Conservation (phyloP, 2,888 invertebrate genomes). For the Taenaris catops region DNA sequence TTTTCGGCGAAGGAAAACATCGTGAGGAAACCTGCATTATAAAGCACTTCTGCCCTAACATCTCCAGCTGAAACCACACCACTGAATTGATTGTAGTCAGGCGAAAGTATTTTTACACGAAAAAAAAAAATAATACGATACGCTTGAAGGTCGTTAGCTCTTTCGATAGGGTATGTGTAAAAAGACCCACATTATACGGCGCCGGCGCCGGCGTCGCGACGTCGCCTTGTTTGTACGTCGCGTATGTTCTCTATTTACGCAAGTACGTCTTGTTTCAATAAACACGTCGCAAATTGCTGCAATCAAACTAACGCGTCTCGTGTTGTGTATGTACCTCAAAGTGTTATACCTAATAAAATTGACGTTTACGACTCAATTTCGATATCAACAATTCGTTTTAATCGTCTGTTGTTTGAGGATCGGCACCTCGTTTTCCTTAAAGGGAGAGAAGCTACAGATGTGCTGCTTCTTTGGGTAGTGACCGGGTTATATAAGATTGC, state of each 20-base stretch:
- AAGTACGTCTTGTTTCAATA: conserved; percentile 56
- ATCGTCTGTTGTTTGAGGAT: too few relatives aligned
- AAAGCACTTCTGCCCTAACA: too few relatives aligned
- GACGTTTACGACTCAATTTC: conserved; percentile 3
- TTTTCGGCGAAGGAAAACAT: too few relatives aligned
- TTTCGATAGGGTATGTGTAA: conserved; percentile 20
- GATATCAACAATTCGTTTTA: too few relatives aligned
- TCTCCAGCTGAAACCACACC: too few relatives aligned
- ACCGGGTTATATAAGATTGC: too few relatives aligned
- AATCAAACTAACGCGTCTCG: conserved; percentile 14
- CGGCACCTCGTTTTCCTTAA: too few relatives aligned
- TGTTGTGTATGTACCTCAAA: conserved; percentile 11
- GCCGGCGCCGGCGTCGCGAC: conserved; percentile 50
- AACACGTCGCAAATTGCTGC: conserved; percentile 44
- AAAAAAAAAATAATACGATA: not conserved
- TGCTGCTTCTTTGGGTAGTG: too few relatives aligned
- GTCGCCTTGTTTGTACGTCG: conserved; percentile 58
- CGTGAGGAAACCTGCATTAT: too few relatives aligned
- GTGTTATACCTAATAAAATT: conserved; percentile 14
- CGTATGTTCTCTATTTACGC: conserved; percentile 67
- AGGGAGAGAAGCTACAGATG: too few relatives aligned
- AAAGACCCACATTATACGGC: conserved; percentile 22
- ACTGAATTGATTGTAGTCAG: too few relatives aligned
- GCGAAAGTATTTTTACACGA: too few relatives aligned
- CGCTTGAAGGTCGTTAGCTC: conserved; percentile 15